phyloP scores from a whole-genome alignment of 1,140 invertebrate genomes.

The Leptinotarsa undecemlineata region DNA sequence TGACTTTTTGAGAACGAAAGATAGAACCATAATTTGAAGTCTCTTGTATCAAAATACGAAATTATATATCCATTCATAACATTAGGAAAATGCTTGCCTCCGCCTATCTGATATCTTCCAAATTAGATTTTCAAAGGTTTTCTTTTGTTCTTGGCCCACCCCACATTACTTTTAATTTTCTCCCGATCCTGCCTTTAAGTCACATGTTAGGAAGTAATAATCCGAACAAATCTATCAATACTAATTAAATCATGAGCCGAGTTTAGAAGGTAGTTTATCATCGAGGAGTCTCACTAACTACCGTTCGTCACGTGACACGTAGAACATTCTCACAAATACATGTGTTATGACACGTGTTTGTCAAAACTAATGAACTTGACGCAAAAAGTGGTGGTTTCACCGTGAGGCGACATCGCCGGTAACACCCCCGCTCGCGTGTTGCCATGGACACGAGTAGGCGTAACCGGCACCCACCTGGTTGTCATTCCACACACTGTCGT shows the following conservation, averaged over 20 bases:
- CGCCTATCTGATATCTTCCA: too few species aligned
- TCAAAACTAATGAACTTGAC: conserved; percentile 54
- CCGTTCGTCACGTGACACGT: conserved; percentile 27
- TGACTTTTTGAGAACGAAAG: too few species aligned
- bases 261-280: conserved; percentile 23
- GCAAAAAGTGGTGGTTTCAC: conserved; percentile 45
- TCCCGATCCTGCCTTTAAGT: conserved; percentile 20
- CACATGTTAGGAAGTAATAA: conserved; percentile 29
- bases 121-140: too few species aligned
- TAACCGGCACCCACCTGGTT: conserved; percentile 46
- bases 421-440: conserved; percentile 48
- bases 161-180: conserved; percentile 20
- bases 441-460: conserved; percentile 48
- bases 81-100: too few species aligned
- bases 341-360: conserved; percentile 51
- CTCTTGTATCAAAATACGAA: too few species aligned
- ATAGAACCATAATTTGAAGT: too few species aligned
- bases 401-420: conserved; percentile 39
- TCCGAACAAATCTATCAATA: conserved; percentile 26
- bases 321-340: conserved; percentile 35
- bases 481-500: conserved; percentile 44
- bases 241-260: conserved; percentile 29
- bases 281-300: conserved; percentile 19
- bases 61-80: too few species aligned
- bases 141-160: neutral